A percentile compares a stretch with the other conserved stretches of the same genome.
Evolutionary conservation across 2,797 vertebrate species (phyloP).

Genomic region (Epinephelus coioides): DNA sequence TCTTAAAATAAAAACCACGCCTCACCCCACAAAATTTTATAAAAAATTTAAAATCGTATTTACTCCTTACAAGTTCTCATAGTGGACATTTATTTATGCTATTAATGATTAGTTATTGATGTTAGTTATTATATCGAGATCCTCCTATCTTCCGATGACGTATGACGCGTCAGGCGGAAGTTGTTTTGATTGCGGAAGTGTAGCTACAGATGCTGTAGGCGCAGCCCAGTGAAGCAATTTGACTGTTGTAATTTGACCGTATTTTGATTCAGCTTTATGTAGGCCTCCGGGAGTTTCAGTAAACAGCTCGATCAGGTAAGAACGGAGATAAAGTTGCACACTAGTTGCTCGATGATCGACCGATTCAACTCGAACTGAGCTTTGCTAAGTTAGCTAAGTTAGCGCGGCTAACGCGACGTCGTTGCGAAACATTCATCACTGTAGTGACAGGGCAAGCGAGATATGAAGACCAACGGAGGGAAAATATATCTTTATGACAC

Average conservation of each 20-base stretch:
- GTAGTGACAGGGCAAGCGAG: background rate
- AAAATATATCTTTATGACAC: background rate
- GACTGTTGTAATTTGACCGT: background rate
- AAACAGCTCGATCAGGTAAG: conserved; percentile 66
- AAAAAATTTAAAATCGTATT: too few relatives aligned
- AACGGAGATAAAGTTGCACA: fast-evolving
- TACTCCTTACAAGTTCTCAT: too few relatives aligned
- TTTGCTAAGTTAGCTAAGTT: conserved; percentile 47
- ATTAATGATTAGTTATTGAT: too few relatives aligned
- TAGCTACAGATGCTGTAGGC: conserved; percentile 28
- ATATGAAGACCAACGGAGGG: background rate
- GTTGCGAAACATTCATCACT: conserved; percentile 20
- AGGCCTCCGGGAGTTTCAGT: conserved; percentile 6
- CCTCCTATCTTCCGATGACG: background rate
- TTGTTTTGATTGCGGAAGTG: conserved; percentile 78
- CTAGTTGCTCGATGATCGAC: fast-evolving
- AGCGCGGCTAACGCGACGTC: conserved; percentile 52
- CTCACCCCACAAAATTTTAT: too few relatives aligned
- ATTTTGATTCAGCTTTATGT: conserved; percentile 42
- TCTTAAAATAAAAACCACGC: too few relatives aligned
- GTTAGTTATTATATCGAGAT: too few relatives aligned
- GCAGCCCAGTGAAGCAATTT: conserved; percentile 28
- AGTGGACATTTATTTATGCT: too few relatives aligned
- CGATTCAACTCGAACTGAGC: background rate
- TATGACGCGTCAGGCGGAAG: conserved; percentile 46